A percentile compares a stretch with the other conserved stretches of the same genome.
Conservation (phyloP, 2,888 invertebrate genomes). For the Cristatella mucedo region DNA sequence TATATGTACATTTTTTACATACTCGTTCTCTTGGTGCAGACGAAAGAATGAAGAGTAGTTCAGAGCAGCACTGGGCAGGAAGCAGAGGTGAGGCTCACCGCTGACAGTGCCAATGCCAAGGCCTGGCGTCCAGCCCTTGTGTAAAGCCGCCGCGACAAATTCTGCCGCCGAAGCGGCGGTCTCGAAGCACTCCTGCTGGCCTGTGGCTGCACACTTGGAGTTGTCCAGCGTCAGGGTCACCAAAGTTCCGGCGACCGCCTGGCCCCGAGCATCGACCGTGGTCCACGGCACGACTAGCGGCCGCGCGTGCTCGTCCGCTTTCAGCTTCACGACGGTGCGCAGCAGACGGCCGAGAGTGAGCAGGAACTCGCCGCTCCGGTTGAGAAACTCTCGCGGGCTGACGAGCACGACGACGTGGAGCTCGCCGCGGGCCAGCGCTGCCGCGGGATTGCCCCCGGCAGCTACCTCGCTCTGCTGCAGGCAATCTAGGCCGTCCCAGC, state of each 20-base stretch:
- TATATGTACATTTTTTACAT: too few relatives aligned
- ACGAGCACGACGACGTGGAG: conserved; percentile 69
- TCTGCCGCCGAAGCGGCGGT: conserved; percentile 66
- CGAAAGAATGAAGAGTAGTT: too few relatives aligned
- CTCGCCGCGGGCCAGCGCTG: conserved; percentile 55
- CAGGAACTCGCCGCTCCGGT: conserved; percentile 54
- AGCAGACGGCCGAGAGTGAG: conserved; percentile 62
- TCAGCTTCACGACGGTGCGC: conserved; percentile 66
- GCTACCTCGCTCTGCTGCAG: too few relatives aligned
- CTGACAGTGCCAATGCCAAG: conserved; percentile 13
- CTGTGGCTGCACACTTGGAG: too few relatives aligned
- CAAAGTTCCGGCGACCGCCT: too few relatives aligned
- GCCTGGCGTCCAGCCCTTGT: conserved; percentile 17
- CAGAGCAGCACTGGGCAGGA: too few relatives aligned
- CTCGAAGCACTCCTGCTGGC: conserved; percentile 74
- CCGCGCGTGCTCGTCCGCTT: conserved; percentile 62
- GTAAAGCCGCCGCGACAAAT: conserved; percentile 68
- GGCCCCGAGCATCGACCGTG: too few relatives aligned
- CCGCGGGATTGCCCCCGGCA: too few relatives aligned
- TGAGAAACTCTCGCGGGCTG: conserved; percentile 30
- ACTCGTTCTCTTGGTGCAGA: too few relatives aligned
- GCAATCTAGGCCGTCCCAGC: conserved; percentile 94
- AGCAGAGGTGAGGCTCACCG: too few relatives aligned
- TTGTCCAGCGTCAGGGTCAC: too few relatives aligned
- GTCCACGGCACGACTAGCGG: too few relatives aligned